Base-by-base conservation (phyloP, 2,113 vertebrate species). In the Megatriorchis doriae region DNA sequence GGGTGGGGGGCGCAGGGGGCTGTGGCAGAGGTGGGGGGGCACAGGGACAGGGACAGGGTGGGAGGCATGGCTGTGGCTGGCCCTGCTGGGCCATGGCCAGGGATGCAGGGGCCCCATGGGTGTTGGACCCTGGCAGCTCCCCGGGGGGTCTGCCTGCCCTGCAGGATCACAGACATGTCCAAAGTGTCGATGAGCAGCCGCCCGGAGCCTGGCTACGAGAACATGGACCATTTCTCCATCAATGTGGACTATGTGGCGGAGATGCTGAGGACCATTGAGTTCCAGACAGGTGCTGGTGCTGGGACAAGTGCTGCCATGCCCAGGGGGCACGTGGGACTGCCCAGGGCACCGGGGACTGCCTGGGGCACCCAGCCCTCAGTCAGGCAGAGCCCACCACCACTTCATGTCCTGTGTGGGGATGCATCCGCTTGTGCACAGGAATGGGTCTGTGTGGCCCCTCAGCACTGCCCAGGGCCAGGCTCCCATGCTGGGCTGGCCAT, bases 161-260 rank as follows among this genome's bases (percentile, higher is more conserved):
- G 34, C 96, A 99, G 99, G 95, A 99, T 99, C 97, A 98, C 97
- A 4, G 97, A 96, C 7, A 98, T 98, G 95, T 98, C 98, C 55
- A 98, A 98, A 78, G 97, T 98, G n/a, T 98, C 98, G 0, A 91
- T 98, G 91, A 88, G 98, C 17, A 98, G 98, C 81, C 98, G 97
- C 53, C 98, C 98, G 0, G 98, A 99, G 79, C 98, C 98, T 0
- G 98, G 99, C 65, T 99, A 98, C 0, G 99, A 99, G 94, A 98
- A 97, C 62, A 98, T 99, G 99, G 98, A 98, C 81, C 98, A 98
- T 56, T 99, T 99, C 72, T 92, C 91, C 26, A 88, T 99, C 86
- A 98, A 98, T 2, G 98, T 98, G 25, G 98, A 99, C 61, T 93
- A 98, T 2, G 96, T 99, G 77, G 98, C 98, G 0, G 98, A 98